A percentile compares a stretch with the other conserved stretches of the same genome.
phyloP scores from a whole-genome alignment of 2,113 vertebrate species.

The Fukomys damarensis region DNA sequence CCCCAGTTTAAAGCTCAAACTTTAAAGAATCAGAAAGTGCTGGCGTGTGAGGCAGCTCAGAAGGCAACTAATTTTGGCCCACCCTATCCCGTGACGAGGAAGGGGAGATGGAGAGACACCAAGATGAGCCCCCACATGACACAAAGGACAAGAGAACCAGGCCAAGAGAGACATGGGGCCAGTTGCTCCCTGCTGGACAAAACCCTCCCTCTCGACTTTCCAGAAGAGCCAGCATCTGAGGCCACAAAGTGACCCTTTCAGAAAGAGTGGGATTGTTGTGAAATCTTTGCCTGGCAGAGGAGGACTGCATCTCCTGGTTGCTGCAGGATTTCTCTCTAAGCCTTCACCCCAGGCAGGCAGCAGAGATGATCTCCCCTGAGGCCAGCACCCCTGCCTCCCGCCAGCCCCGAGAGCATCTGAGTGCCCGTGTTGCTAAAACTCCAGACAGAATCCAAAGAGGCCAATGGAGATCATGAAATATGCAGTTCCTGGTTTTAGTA shows the following conservation, averaged over 20 bases:
- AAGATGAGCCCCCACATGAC: background rate
- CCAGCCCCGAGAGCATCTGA: fast-evolving
- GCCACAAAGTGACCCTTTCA: background rate
- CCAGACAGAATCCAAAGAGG: conserved; percentile 25
- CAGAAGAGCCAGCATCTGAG: background rate
- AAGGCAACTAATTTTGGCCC: background rate
- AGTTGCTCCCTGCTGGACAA: background rate
- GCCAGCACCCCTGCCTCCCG: background rate
- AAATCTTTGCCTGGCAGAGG: background rate
- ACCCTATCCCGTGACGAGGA: background rate
- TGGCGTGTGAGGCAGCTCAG: background rate
- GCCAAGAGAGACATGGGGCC: background rate
- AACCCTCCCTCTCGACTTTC: background rate
- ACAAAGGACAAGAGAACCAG: background rate
- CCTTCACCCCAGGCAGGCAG: background rate
- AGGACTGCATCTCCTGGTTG: background rate
- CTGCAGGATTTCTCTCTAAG: background rate
- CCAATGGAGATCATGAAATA: background rate
- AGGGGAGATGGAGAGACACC: background rate
- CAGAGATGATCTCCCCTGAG: background rate
- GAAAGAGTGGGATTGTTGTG: background rate
- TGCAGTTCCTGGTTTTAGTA: background rate
- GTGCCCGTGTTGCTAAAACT: background rate
- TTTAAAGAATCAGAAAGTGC: background rate
- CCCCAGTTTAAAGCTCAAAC: background rate